Evolutionary conservation across 2,888 invertebrate species (phyloP).

Genomic region (Pseudococcus longispinus): DNA sequence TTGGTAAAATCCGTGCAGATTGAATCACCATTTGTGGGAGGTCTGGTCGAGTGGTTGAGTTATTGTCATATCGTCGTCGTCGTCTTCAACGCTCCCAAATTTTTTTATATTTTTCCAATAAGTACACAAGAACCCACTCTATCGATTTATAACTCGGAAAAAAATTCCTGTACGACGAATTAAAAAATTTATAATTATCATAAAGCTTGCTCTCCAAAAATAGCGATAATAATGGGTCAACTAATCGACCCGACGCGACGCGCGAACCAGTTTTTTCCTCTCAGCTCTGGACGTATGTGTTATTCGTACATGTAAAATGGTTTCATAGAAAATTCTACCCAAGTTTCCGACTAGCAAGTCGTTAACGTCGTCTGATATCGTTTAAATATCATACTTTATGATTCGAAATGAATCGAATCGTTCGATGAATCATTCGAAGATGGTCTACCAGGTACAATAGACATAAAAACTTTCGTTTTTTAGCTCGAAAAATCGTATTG

Average conservation of each 20-base stretch:
- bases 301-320: neutral
- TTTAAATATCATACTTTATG: slow-evolving; percentile 48
- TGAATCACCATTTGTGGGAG: slow-evolving; percentile 30
- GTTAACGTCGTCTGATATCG: slow-evolving; percentile 43
- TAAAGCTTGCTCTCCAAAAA: neutral
- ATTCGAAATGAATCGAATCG: slow-evolving; percentile 18
- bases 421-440: slow-evolving; percentile 2
- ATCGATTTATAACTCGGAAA: neutral
- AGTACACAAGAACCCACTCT: neutral
- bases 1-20: neutral
- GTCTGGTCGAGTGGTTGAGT: neutral
- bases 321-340: slow-evolving; percentile 40
- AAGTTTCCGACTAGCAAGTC: slow-evolving; percentile 18
- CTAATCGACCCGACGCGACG: neutral
- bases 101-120: neutral
- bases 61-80: neutral
- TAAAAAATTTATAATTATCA: slow-evolving; percentile 40
- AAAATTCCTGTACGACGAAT: neutral
- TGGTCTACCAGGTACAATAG: neutral
- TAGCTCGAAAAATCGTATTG: neutral
- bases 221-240: neutral
- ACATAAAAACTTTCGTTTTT: neutral
- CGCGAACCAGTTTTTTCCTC: neutral
- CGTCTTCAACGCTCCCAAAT: neutral
- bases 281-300: neutral